Evolutionary conservation across 2,888 invertebrate species (phyloP).

Genomic region (Pseudococcus longispinus): DNA sequence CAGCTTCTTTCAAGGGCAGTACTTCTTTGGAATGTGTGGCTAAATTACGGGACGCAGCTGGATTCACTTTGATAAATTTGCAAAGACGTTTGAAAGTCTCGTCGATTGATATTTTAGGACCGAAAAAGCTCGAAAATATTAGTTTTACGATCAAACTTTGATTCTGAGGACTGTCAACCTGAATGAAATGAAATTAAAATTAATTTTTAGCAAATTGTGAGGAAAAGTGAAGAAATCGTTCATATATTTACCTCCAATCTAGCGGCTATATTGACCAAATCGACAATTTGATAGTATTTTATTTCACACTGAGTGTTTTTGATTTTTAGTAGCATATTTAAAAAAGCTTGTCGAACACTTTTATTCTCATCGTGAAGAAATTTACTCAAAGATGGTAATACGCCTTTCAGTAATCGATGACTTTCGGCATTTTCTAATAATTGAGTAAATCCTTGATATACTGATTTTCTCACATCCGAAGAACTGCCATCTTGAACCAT

Average conservation of each 20-base stretch:
- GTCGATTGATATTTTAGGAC: slow-evolving; percentile 32
- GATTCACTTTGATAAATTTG: slow-evolving; percentile 59
- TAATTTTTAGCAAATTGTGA: not conserved
- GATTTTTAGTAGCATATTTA: slow-evolving; percentile 59
- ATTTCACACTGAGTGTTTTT: slow-evolving; percentile 58
- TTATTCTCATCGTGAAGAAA: slow-evolving; percentile 60
- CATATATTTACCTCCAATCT: slow-evolving; percentile 59
- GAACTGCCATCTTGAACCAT: slow-evolving; percentile 45
- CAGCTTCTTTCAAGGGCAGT: slow-evolving; percentile 65
- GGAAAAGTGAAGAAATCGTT: not conserved
- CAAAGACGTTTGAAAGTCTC: slow-evolving; percentile 58
- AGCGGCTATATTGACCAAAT: slow-evolving; percentile 59
- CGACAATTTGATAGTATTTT: slow-evolving; percentile 59
- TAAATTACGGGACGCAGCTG: slow-evolving; percentile 59
- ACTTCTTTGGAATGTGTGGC: slow-evolving; percentile 59
- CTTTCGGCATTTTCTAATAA: slow-evolving; percentile 58
- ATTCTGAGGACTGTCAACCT: slow-evolving; percentile 58
- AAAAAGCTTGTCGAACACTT: slow-evolving; percentile 60
- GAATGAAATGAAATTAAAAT: not conserved
- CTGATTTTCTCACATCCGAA: slow-evolving; percentile 59
- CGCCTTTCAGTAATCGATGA: slow-evolving; percentile 56
- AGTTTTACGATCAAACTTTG: slow-evolving; percentile 59
- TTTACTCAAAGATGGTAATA: slow-evolving; percentile 58
- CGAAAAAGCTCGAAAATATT: slow-evolving; percentile 59
- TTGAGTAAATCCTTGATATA: slow-evolving; percentile 59